Conservation (phyloP, 2,797 vertebrate species). For the Neosalanx taihuensis region DNA sequence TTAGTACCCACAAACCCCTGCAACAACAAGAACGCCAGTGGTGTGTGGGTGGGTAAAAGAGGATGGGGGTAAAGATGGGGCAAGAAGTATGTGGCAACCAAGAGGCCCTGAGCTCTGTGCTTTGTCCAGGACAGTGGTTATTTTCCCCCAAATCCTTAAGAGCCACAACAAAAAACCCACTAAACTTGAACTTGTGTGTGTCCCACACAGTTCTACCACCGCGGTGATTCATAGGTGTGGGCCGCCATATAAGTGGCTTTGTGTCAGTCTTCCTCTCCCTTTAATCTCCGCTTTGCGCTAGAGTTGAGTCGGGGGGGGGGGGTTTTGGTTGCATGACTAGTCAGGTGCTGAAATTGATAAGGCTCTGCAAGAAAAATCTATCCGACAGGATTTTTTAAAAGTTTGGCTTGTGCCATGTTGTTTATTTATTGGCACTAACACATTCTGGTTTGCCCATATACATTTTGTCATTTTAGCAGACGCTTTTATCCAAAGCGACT, state of each 20-base stretch:
- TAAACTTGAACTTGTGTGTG: constrained; percentile 3
- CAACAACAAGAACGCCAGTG: constrained; percentile 42
- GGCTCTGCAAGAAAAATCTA: constrained; percentile 18
- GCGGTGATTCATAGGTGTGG: constrained; percentile 48
- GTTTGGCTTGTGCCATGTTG: not conserved
- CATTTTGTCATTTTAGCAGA: too few species aligned
- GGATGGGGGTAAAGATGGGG: constrained; percentile 54
- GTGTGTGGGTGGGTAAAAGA: constrained; percentile 56
- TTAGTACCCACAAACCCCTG: constrained; percentile 49
- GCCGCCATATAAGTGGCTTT: constrained; percentile 56
- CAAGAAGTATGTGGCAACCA: constrained; percentile 58
- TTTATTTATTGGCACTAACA: too few species aligned
- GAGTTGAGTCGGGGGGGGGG: constrained; percentile 33
- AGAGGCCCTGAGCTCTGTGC: constrained; percentile 30
- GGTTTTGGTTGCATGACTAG: constrained; percentile 30
- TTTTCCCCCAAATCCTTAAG: constrained; percentile 9
- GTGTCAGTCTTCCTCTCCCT: constrained; percentile 52
- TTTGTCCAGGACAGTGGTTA: not conserved
- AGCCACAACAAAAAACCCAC: constrained; percentile 20
- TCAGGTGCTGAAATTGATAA: constrained; percentile 54
- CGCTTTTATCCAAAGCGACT: too few species aligned
- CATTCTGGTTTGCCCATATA: not conserved
- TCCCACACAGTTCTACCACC: constrained; percentile 17
- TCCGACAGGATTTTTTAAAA: constrained; percentile 17
- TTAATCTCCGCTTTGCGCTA: constrained; percentile 60